These are phyloP conservation scores for Lethrus apterus DNA, from an alignment of 1,140 invertebrate genomes.

Conservation along the genomic window DNA sequence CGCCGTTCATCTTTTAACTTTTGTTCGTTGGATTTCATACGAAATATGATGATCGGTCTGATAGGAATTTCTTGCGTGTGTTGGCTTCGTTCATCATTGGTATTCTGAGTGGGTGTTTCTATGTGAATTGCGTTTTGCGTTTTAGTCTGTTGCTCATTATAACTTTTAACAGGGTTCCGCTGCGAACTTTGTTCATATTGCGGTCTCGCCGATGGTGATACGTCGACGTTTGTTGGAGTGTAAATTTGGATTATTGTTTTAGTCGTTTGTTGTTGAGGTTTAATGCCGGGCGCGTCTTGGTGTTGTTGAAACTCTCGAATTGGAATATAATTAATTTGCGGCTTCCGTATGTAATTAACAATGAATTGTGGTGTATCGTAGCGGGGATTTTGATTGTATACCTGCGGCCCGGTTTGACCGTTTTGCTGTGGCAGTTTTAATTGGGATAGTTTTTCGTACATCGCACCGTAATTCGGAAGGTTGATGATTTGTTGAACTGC, in stretches of 20 bases:
- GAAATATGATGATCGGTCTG: constrained; percentile 4
- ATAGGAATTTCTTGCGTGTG: background rate
- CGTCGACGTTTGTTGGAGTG: constrained; percentile 23
- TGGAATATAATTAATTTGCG: constrained; percentile 20
- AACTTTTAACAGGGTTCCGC: no score
- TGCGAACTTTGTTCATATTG: constrained; percentile 4
- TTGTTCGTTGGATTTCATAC: background rate
- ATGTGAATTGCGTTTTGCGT: background rate
- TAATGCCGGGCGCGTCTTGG: constrained; percentile 1
- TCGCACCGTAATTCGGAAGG: constrained; percentile 31
- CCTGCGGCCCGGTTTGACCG: background rate
- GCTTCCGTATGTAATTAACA: constrained; percentile 1
- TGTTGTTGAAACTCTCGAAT: constrained; percentile 15
- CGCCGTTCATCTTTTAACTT: background rate
- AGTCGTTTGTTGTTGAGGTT: constrained; percentile 20
- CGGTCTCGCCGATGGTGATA: background rate
- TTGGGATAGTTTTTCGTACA: constrained; percentile 37
- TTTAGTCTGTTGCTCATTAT: background rate
- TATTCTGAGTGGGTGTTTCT: background rate
- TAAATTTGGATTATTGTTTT: constrained; percentile 38
- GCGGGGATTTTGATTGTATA: background rate
- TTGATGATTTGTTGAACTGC: constrained; percentile 8
- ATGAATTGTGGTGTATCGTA: background rate
- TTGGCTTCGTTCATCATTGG: background rate
- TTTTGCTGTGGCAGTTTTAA: constrained; percentile 30